Evolutionary conservation across 1,140 invertebrate species (phyloP), one percentile per base, ranked within the genome.

Genomic region (Ceratoteleas bidentatus): DNA sequence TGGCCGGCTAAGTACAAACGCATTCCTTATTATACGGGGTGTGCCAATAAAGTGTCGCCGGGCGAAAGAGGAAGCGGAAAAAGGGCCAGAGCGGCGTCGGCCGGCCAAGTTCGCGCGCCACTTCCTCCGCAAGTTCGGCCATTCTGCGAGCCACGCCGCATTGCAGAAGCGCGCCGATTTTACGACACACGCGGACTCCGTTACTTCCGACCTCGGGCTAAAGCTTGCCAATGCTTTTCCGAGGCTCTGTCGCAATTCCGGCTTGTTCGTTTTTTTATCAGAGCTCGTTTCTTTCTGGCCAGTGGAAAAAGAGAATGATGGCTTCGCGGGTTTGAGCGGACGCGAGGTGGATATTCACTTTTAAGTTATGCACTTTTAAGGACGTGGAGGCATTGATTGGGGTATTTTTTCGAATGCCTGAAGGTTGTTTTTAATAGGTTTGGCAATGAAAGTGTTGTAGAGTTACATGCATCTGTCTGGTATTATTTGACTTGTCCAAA

Each of bases 1-100:
- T 91, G 89, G 85, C 84, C 88, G 87, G 85, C 84, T 88, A 87
- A 87, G 88, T 89, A 89, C 86, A 88, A 88, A 88, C 89, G 87
- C 85, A 81, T 85, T 88, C 86, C 88, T 90, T 88, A 88, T 89
- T 88, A 91, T 87, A 89, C 85, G 83, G 87, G 87, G 85, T 89
- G 86, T 89, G 85, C 87, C 86, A 89, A 89, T 89, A 88, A 89
- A 88, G 80, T 81, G 73, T 78, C 77, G 73, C 50, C 56, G 53
- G 52, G 38, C 65, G 45, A 52, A 74, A 70, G 50, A 58, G 58
- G 58, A 77, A 73, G 64, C 54, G 82, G 24, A 24, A 72, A 82
- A 74, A 75, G 57, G 65, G 58, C 47, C 54, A 62, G 69, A 61
- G 58, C 53, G 56, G 77, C 70, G 61, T 34, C n/a, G n/a, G n/a